phyloP scores from a whole-genome alignment of 2,888 invertebrate species.

The Ophonus ardosiacus region DNA sequence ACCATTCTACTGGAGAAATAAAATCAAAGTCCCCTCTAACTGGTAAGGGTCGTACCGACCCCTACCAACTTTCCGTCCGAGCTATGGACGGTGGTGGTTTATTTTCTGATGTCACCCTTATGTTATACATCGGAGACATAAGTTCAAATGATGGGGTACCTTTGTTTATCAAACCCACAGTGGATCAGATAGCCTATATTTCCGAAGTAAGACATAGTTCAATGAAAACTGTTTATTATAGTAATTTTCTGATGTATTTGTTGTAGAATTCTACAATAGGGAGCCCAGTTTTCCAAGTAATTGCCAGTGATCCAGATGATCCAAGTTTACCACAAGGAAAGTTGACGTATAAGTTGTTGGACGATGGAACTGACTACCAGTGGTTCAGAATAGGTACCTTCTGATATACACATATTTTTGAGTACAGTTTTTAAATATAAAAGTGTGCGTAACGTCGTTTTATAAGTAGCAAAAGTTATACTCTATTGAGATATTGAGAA shows the following conservation, averaged over 20 bases:
- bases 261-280: constrained; percentile 84
- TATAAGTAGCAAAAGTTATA: neutral
- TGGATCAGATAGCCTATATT: constrained; percentile 83
- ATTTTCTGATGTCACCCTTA: constrained; percentile 80
- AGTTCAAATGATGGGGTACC: constrained; percentile 90
- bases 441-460: neutral
- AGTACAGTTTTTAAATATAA: neutral
- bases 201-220: constrained; percentile 78
- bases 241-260: neutral
- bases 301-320: constrained; percentile 88
- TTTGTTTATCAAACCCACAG: constrained; percentile 83
- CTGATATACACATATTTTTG: neutral
- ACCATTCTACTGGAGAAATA: constrained; percentile 82
- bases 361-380: constrained; percentile 82
- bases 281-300: constrained; percentile 85
- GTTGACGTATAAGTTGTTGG: constrained; percentile 84
- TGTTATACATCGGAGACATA: constrained; percentile 86
- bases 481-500: too few species aligned
- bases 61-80: constrained; percentile 83
- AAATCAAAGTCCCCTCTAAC: constrained; percentile 82
- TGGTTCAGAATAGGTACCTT: constrained; percentile 80
- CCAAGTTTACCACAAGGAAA: constrained; percentile 86
- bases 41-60: constrained; percentile 86
- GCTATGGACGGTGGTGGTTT: constrained; percentile 85
- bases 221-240: constrained; percentile 23